Conservation (phyloP, 2,888 invertebrate genomes). For the Ennomos quercinarius region DNA sequence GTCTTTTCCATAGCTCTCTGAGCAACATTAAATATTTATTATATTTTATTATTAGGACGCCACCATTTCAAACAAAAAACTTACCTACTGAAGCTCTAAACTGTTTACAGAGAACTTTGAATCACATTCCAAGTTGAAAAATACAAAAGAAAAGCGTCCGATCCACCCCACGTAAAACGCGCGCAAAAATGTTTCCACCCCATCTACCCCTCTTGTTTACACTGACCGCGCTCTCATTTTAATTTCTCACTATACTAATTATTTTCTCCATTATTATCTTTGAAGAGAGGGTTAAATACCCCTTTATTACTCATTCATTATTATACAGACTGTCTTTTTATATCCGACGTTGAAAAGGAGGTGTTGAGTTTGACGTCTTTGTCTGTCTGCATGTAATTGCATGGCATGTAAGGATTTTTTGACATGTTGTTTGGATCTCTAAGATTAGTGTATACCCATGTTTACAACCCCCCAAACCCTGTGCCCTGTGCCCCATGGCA, state of each 20-base stretch:
- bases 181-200: conserved; percentile 33
- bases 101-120: conserved; percentile 36
- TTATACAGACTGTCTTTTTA: conserved; percentile 37
- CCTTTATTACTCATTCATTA: conserved; percentile 55
- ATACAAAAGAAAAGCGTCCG: conserved; percentile 1
- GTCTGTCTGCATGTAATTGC: too few species aligned
- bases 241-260: conserved; percentile 58
- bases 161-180: conserved; percentile 3
- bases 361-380: too few species aligned
- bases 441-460: too few species aligned
- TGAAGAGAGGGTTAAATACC: conserved; percentile 56
- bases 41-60: too few species aligned
- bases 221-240: conserved; percentile 69
- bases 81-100: too few species aligned
- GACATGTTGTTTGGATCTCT: too few species aligned
- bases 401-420: too few species aligned
- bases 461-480: too few species aligned
- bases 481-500: too few species aligned
- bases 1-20: too few species aligned
- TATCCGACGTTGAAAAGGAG: background rate
- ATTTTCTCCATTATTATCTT: conserved; percentile 61
- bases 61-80: too few species aligned
- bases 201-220: conserved; percentile 60
- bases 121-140: background rate
- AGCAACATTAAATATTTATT: too few species aligned